Conservation (phyloP, 2,888 invertebrate species). For the Cyrtodaria siliqua region DNA sequence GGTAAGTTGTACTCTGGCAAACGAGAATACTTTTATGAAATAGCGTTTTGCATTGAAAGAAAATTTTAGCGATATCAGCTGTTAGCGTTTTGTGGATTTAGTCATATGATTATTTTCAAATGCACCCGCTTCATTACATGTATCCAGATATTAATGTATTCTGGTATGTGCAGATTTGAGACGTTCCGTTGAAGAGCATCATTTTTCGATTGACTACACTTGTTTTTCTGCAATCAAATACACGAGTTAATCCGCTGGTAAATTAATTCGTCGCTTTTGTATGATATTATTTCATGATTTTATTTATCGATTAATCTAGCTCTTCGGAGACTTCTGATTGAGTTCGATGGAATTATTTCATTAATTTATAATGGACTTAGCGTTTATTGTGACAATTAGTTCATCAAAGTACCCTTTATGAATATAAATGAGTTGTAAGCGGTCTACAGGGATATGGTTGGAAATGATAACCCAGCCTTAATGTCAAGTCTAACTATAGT, state of each 20-base stretch:
- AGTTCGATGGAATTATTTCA: conserved; percentile 45
- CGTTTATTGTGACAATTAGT: conserved; percentile 52
- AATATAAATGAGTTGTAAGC: conserved; percentile 34
- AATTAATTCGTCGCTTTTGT: too few relatives aligned
- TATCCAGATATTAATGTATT: conserved; percentile 22
- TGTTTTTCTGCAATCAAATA: conserved; percentile 1
- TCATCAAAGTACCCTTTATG: conserved; percentile 29
- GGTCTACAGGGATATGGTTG: neutral
- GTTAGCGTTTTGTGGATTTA: too few relatives aligned
- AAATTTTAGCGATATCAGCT: too few relatives aligned
- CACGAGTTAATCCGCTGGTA: too few relatives aligned
- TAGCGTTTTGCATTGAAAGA: too few relatives aligned
- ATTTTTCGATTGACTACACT: conserved; percentile 15
- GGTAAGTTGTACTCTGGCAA: too few relatives aligned
- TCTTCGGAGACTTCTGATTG: too few relatives aligned
- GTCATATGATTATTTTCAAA: too few relatives aligned
- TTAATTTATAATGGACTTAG: conserved; percentile 55
- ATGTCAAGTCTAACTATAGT: too few relatives aligned
- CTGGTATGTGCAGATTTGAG: conserved; percentile 19
- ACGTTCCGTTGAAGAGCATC: conserved; percentile 9
- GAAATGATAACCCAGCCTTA: too few relatives aligned
- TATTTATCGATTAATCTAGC: neutral
- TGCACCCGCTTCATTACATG: too few relatives aligned
- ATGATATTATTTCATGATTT: conserved; percentile 29
- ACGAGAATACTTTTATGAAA: too few relatives aligned